Base-by-base conservation (phyloP, 2,888 invertebrate species). In the Sarcophaga carnaria region DNA sequence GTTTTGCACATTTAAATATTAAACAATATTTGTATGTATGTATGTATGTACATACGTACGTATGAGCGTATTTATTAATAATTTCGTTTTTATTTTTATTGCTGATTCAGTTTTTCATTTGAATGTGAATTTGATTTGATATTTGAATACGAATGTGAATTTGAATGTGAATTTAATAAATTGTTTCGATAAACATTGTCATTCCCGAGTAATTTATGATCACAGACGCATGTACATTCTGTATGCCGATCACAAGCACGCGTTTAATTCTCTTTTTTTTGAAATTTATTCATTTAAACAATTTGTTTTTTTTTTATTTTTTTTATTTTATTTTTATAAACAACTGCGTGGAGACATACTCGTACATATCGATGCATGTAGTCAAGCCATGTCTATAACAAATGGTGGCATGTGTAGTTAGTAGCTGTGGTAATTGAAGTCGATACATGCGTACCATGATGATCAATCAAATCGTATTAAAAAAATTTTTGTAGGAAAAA, bases 251-350 rank as follows among this genome's bases (percentile, higher is more conserved):
- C 76, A 59, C 14, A 37, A 80, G 71, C 80, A 77, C 69, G 67
- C 86, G 63, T 72, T 86, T 80, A 75, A 82, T 84, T 84, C 75
- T 78, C 70, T 63, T 37, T 6, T 67, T 54, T 79, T 70, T 63
- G 54, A 22, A 79, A 79, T 86, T 78, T 60, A 83, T 77, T 81
- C 71, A 83, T 71, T 83, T 63, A 71, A 27, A 77, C 49, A 14
- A 49, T 49, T 49, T 49, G 14, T 49, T 49, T 0, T 49, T 49
- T 49, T 0, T 49, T 14, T 49, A 12, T 3, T 49, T 14, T 14
- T 49, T 49, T 49, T 49, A 4, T 49, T 49, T 37, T 27, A 25
- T 25, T 25, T 27, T 27, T 27, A 27, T 37, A 37, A 37, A 37
- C 37, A 37, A 37, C 37, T 27, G 37, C 8, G 8, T 37, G 37